Evolutionary conservation across 2,888 invertebrate species (phyloP), one percentile per base, ranked within the genome.

Genomic region (Hirtodrosophila histrioides): DNA sequence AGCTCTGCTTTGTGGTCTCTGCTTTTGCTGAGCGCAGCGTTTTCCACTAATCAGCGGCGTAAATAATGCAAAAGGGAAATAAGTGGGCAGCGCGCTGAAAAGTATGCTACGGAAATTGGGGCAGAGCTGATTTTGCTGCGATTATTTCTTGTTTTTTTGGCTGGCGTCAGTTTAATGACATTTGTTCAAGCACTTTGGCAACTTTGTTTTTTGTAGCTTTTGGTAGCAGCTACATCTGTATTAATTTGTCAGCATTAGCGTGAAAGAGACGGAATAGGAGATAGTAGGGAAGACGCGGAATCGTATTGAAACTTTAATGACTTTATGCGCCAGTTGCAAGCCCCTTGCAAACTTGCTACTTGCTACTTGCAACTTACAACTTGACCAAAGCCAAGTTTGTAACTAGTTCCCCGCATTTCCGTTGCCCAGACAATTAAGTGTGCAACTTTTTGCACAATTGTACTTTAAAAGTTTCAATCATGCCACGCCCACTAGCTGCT

Each of bases 291-390:
- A 31, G 27, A 49, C 43, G 44, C 54, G 17, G 17, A 86, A 84
- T 77, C 78, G 78, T 66, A 83, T 82, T 74, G 74, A 66, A 84
- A 84, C 82, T 84, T 86, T 86, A 82, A 82, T 82, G 82, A 86
- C 85, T 82, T 86, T 78, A 86, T 82, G 82, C 82, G 78, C 75
- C 72, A 86, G 72, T 71, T 64, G 83, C 64, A 66, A 63, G 62
- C 62, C 5, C 48, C 68, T 27, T 48, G 63, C 48, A 49, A 69
- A 71, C 63, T 66, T 44, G 48, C 56, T 23, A 44, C 55, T 44
- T 49, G 62, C 58, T 3, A n/a, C 33, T 45, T 41, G 54, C 69
- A 35, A 27, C 29, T 11, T 6, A 41, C 40, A 39, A 72, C 33
- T 69, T 75, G 75, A 70, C 76, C 70, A 65, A 41, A 50, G 63